Percentiles rank a stretch among this genome's conserved stretches.
Conservation (phyloP, 2,888 invertebrate species). For the Ecliptopera silaceata region DNA sequence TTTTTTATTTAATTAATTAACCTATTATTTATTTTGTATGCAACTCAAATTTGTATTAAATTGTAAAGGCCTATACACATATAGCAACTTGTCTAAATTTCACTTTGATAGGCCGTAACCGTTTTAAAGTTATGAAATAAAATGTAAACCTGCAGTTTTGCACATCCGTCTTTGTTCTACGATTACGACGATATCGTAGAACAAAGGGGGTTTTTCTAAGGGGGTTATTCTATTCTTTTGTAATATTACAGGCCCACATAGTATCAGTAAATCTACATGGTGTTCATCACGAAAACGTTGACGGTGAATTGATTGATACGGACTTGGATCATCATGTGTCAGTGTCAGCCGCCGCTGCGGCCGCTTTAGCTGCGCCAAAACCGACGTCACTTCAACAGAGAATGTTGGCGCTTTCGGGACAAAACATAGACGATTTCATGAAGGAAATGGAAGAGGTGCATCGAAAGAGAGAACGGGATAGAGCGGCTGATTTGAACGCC, state of each 20-base stretch:
- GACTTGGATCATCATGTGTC: constrained; percentile 35
- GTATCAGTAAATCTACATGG: constrained; percentile 4
- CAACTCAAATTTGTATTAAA: no score
- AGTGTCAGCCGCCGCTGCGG: constrained; percentile 19
- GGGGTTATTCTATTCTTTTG: no score
- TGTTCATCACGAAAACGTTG: constrained; percentile 40
- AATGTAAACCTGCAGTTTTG: no score
- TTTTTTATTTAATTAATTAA: no score
- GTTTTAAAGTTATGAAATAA: no score
- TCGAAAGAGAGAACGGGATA: constrained; percentile 87
- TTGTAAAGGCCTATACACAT: no score
- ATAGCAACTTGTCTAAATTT: no score
- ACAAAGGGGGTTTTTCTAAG: no score
- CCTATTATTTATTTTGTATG: no score
- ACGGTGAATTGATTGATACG: constrained; percentile 60
- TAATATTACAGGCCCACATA: constrained; percentile 9
- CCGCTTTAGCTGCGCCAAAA: constrained; percentile 81
- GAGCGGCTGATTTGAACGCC: constrained; percentile 84
- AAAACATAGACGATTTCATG: constrained; percentile 96
- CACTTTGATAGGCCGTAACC: no score
- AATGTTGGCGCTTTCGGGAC: constrained; percentile 94
- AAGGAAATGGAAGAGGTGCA: constrained; percentile 95
- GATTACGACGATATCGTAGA: no score
- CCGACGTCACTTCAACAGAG: constrained; percentile 92
- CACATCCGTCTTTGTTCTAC: no score